Base-by-base conservation (phyloP, 2,797 vertebrate genomes). In the Schizothorax lantsangensis region DNA sequence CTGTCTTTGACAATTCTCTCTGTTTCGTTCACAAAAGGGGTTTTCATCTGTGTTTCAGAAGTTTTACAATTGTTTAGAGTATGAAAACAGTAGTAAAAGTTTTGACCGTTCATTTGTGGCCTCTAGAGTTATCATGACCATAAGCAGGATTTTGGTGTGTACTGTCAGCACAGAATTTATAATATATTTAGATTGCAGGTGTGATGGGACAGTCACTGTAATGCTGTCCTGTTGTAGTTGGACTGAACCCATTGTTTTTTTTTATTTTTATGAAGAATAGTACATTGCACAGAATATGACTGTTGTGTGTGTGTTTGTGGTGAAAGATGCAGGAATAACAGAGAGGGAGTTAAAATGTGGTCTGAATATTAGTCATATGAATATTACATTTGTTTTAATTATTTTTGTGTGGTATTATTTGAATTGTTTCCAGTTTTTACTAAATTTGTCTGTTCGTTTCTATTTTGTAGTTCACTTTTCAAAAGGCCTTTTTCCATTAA, bases 341-440 rank as follows among this genome's bases (percentile, higher is more conserved):
- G 73, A 75, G 73, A 11, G 33, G 43, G 12, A 30, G 81, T 85
- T 81, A 64, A 89, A 72, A 86, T 86, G 87, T 90, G 88, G 83
- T 90, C 85, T 88, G 52, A 72, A 85, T 88, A 90, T 87, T 59
- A 88, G 8, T 69, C 49, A 47, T 6, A 19, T 72, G 54, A 47
- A 87, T 86, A 69, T 69, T 12, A 72, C 64, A 8, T 43, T 40
- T 40, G 40, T 40, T 40, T 43, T 5, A 38, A 38, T 38, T 43
- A 8, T 43, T 11, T 45, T 88, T 81, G 68, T 88, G 71, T 81
- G 72, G 30, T 87, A 75, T 68, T 81, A 72, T 33, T 86, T 91
- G 84, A 88, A 88, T 54, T 47, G 64, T 69, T 85, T 82, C 14
- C 47, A 17, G 8, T 82, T 59, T 82, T 45, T 83, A 36, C 6